These are phyloP conservation scores for Eucidaris tribuloides DNA, from an alignment of 35 echinoderm and acorn worm genomes.

Conservation along the genomic window DNA sequence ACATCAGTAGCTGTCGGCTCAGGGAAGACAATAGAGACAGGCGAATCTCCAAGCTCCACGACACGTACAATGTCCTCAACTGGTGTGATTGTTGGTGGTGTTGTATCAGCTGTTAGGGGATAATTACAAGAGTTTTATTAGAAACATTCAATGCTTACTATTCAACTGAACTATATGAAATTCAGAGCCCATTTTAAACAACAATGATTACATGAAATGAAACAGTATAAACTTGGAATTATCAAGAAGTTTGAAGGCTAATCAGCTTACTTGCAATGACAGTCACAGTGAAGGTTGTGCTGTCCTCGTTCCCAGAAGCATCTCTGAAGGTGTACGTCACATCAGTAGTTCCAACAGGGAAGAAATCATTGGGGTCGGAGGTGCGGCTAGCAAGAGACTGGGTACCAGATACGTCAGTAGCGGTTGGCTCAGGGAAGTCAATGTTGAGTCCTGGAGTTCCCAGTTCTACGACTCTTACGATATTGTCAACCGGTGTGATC, in stretches of 20 bases:
- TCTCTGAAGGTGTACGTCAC: constrained; percentile 59
- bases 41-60: constrained; percentile 24
- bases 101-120: constrained; percentile 27
- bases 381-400: no score
- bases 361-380: no score
- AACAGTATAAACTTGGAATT: not conserved
- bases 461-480: no score
- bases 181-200: not conserved
- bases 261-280: not conserved
- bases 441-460: no score
- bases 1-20: constrained; percentile 50
- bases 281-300: not conserved
- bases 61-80: not conserved
- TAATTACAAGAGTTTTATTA: not conserved
- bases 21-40: constrained; percentile 7
- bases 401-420: no score
- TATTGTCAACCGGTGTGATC: not conserved
- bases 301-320: constrained; percentile 36
- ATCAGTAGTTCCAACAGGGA: constrained; percentile 8
- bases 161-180: not conserved
- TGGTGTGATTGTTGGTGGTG: constrained; percentile 21
- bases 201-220: not conserved
- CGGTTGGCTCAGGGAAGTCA: no score
- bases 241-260: not conserved
- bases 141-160: not conserved